Conservation (phyloP, 2,888 invertebrate species). For the Drosophila mayaguana region DNA sequence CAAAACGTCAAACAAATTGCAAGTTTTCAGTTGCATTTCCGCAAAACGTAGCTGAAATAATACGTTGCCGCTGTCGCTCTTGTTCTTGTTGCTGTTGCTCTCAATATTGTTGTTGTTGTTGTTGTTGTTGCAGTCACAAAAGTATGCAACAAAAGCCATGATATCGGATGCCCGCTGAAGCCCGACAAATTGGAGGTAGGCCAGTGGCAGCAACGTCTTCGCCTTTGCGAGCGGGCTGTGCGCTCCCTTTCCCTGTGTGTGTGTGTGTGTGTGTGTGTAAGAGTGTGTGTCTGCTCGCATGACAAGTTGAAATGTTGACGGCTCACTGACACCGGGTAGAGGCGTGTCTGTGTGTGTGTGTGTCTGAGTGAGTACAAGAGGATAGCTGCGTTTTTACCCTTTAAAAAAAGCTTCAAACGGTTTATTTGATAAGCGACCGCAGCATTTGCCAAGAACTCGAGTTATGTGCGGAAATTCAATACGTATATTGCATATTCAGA, state of each 20-base stretch:
- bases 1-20: conserved; percentile 78
- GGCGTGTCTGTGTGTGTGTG: conserved; percentile 24
- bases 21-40: conserved; percentile 80
- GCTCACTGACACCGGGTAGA: conserved; percentile 68
- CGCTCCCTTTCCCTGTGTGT: neutral
- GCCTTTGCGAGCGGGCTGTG: conserved; percentile 23
- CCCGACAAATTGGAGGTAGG: conserved; percentile 76
- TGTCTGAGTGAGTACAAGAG: conserved; percentile 27
- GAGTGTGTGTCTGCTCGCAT: conserved; percentile 63
- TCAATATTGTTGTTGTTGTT: neutral
- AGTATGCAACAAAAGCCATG: conserved; percentile 68
- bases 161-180: conserved; percentile 62
- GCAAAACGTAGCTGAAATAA: conserved; percentile 77
- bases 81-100: neutral
- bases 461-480: conserved; percentile 2
- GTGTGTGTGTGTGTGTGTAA: conserved; percentile 19
- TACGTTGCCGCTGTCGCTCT: conserved; percentile 51
- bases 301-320: conserved; percentile 79
- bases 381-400: conserved; percentile 34
- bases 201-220: conserved; percentile 65
- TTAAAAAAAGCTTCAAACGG: neutral
- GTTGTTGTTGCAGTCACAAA: conserved; percentile 37
- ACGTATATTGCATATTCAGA: neutral
- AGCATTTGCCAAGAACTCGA: neutral
- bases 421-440: neutral